phyloP scores from a whole-genome alignment of 2,113 vertebrate species.

The Calypte anna region DNA sequence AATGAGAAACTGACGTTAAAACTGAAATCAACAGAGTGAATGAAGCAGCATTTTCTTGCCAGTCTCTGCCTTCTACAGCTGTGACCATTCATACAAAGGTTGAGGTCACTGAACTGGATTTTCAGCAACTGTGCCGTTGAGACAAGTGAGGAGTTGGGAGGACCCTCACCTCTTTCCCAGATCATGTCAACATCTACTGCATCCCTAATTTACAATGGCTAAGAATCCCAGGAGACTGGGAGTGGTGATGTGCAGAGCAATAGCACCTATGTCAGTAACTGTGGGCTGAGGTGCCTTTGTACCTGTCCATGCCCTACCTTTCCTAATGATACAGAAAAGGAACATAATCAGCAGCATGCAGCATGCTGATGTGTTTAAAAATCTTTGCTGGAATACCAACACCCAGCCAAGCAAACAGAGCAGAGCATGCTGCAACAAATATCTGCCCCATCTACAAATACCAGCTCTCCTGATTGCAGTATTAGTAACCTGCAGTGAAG shows the following conservation, averaged over 20 bases:
- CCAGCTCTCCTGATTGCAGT: neutral
- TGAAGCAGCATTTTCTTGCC: neutral
- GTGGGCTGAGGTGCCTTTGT: neutral
- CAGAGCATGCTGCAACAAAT: conserved; percentile 19
- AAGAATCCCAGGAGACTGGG: neutral
- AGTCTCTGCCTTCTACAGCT: neutral
- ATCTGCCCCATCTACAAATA: conserved; percentile 43
- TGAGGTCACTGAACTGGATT: neutral
- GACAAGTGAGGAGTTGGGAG: neutral
- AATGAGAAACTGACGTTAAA: neutral
- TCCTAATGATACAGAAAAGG: neutral
- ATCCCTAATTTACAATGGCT: neutral
- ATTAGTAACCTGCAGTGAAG: conserved; percentile 44
- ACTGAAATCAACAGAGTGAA: neutral
- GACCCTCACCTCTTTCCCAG: neutral
- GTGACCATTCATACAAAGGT: neutral
- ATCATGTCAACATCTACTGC: neutral
- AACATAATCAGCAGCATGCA: neutral
- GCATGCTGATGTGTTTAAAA: neutral
- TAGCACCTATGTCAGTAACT: neutral
- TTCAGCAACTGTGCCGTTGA: neutral
- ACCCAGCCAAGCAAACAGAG: conserved; percentile 49
- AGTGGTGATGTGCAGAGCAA: neutral
- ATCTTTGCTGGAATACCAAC: conserved; percentile 35
- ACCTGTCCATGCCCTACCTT: neutral